Evolutionary conservation across 2,888 invertebrate genomes (phyloP).

Genomic region (Sylvicola fuscatus): DNA sequence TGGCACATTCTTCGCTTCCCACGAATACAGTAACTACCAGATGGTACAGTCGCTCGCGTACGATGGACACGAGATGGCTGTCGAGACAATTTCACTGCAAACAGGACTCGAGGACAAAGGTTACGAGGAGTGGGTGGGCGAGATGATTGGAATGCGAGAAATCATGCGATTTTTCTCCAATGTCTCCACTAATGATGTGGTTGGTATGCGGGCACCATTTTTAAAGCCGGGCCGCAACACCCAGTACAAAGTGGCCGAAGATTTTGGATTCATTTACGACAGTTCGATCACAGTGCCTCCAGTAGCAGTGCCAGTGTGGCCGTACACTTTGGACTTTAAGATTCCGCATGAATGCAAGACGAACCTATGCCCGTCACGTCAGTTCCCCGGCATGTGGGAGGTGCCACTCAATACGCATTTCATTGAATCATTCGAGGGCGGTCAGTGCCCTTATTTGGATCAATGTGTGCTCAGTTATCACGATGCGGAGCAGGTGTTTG

Average conservation of each 20-base stretch:
- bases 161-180: slow-evolving; percentile 66
- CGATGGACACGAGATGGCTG: slow-evolving; percentile 66
- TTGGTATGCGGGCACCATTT: slow-evolving; percentile 76
- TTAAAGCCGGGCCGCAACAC: slow-evolving; percentile 83
- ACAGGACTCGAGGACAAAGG: slow-evolving; percentile 74
- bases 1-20: slow-evolving; percentile 87
- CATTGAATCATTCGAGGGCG: slow-evolving; percentile 72
- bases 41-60: slow-evolving; percentile 78
- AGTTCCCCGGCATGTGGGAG: slow-evolving; percentile 89
- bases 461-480: slow-evolving; percentile 83
- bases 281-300: slow-evolving; percentile 79
- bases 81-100: slow-evolving; percentile 44
- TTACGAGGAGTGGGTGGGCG: slow-evolving; percentile 83
- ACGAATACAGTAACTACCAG: slow-evolving; percentile 82
- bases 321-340: slow-evolving; percentile 84
- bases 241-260: slow-evolving; percentile 79
- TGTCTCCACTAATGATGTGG: slow-evolving; percentile 58
- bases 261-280: slow-evolving; percentile 83
- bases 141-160: slow-evolving; percentile 87
- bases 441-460: slow-evolving; percentile 80
- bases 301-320: slow-evolving; percentile 66
- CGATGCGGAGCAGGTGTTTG: slow-evolving; percentile 53
- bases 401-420: slow-evolving; percentile 79
- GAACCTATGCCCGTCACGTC: slow-evolving; percentile 75
- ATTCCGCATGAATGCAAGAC: slow-evolving; percentile 85